Base-by-base conservation (phyloP, 2,797 vertebrate genomes). In the Molossus molossus region DNA sequence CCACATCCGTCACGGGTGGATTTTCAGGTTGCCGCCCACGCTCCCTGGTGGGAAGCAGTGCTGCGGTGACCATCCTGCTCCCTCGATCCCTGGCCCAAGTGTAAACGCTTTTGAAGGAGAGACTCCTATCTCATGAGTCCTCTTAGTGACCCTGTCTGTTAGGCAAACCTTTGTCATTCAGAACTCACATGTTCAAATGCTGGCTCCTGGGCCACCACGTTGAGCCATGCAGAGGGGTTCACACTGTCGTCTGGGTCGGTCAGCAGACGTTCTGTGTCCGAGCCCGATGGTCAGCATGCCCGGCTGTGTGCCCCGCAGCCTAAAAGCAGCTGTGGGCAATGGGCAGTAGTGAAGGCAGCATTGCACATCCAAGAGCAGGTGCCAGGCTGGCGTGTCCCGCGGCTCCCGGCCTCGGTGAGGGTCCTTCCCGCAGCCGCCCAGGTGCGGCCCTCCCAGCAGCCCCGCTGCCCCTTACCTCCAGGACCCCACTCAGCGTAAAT, bases 1-100 rank as follows among this genome's bases (percentile, higher is more conserved):
- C 50, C 70, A 9, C 48, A 27, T 72, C 37, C 62, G 8, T 82
- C 50, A 12, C 0, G 73, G 60, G 45, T 14, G 21, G 45, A 55
- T 60, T 48, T 79, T 80, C 64, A 57, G 20, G 82, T 62, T 23
- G 62, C 57, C 79, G 87, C 64, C 79, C 82, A 53, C 12, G 58
- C 73, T 65, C 75, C 50, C 86, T 62, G 27, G 73, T 91, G 50
- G 55, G 75, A 90, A 95, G 79, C 29, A 94, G 27, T 64, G 73
- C 80, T 0, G 33, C 73, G 69, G 12, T 91, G 93, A 92, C 13
- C 60, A 72, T 48, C 37, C 2, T 50, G 62, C 55, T 50, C 82
- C 18, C 72, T 83, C 84, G 64, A 20, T 58, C n/a, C 86, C 84
- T 55, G 82, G 37, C 13, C 21, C 45, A 8, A 11, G n/a, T 21